Evolutionary conservation across 2,797 vertebrate species (phyloP), one percentile per base, ranked within the genome.

Genomic region (Enteromius fasciolatus): DNA sequence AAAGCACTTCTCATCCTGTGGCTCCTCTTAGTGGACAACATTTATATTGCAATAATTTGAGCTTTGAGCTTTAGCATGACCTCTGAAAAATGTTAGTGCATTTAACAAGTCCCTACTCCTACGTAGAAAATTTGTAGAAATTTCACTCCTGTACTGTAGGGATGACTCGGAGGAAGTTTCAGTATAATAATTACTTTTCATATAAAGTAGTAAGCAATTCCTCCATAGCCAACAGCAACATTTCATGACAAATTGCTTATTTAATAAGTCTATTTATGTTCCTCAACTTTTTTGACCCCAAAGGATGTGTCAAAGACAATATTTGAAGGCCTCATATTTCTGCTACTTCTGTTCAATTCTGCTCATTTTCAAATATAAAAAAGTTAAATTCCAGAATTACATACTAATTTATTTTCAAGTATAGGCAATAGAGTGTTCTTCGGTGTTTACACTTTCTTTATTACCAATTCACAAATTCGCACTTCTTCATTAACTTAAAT

Each of bases 11-110:
- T 8, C 41, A 44, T 69, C 6, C 41, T 31, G 68, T 48, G 28
- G 61, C 61, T 33, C 61, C 61, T 63, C 61, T 63, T 63, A 31
- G 61, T 63, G n/a, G 44, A 72, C 7, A 48, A 48, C 14, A 46
- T 46, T 25, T 17, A 7, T 9, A 46, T 9, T 46, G 41, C n/a
- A 12, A 12, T 25, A 2, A 59, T 12, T 59, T 59, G 59, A 14
- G 31, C 59, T 59, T 23, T 63, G 33, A 33, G 33, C 33, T 33
- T 33, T 4, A 33, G 33, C 33, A 33, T 33, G 5, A 33, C 33
- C 33, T 33, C 5, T 33, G 33, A 33, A 33, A 33, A 33, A 33
- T 33, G 33, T 33, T 33, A 33, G 33, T 33, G 33, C 33, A 33
- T 33, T 33, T 33, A 33, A 33, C 4, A 33, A 33, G 33, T 5